These are phyloP conservation scores for Plusia festucae DNA, from an alignment of 2,888 invertebrate species.

Conservation along the genomic window DNA sequence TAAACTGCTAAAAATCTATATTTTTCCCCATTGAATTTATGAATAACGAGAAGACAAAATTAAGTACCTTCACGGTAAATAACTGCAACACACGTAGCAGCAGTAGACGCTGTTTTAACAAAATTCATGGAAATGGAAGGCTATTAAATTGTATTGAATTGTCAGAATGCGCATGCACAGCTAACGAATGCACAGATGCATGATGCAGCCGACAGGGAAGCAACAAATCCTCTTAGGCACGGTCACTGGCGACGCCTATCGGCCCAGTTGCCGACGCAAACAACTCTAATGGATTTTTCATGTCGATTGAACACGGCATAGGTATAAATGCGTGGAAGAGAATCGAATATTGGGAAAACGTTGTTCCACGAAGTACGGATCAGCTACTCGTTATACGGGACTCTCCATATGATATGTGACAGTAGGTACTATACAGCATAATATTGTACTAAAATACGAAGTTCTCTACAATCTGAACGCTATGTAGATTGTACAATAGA, in stretches of 20 bases:
- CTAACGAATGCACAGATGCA: conserved; percentile 59
- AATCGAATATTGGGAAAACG: conserved; percentile 68
- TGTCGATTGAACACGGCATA: conserved; percentile 85
- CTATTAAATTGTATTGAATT: conserved; percentile 36
- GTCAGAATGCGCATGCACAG: conserved; percentile 54
- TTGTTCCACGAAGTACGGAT: conserved; percentile 13
- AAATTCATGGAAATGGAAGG: conserved; percentile 26
- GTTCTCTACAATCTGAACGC: too few species aligned
- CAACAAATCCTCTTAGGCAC: conserved; percentile 87
- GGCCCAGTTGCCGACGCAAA: conserved; percentile 77
- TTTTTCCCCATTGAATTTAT: too few species aligned
- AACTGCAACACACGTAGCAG: not conserved
- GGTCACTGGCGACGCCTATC: conserved; percentile 83
- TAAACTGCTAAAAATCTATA: not conserved
- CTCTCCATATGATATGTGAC: conserved; percentile 14
- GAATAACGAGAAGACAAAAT: too few species aligned
- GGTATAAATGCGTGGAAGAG: conserved; percentile 73
- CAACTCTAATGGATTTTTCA: conserved; percentile 88
- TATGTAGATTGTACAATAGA: not conserved
- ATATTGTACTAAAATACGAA: not conserved
- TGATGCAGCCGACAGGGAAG: conserved; percentile 70
- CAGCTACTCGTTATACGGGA: conserved; percentile 8
- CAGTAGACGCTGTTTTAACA: conserved; percentile 8
- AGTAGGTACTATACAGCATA: not conserved
- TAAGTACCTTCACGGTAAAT: not conserved